Evolutionary conservation across 2,888 invertebrate genomes (phyloP), one percentile per base, ranked within the genome.

Genomic region (Electrophaes corylata): DNA sequence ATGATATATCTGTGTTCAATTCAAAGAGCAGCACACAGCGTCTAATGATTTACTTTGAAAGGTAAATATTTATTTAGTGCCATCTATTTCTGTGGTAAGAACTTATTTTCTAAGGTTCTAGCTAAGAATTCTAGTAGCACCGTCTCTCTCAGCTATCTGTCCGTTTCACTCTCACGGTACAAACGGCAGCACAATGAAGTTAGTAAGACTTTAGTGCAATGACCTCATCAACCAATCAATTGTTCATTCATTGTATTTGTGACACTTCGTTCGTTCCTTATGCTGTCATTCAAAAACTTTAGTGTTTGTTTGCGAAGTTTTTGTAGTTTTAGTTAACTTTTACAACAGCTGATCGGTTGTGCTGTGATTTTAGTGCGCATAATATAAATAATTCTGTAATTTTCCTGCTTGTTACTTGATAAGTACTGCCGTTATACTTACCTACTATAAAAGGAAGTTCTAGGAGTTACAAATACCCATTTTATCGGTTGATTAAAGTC

Each of bases 331-430:
- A 29, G 3, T 4, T 4, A 20, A 5, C 5, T 29, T 29, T 29
- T 29, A 29, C 26, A 60, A 71, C 71, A 72, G 73, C 73, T 74
- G 74, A 57, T 59, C 19, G 49, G 52, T 60, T 43, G 64, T 57
- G 35, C 48, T 44, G 12, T 40, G 29, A 23, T 46, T 37, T 23
- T 14, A 37, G 5, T 48, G 8, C 37, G 11, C 0, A 10, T 10
- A 37, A 10, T 12, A 14, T 5, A 37, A 37, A 5, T 14, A 46
- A 11, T 16, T 23, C 43, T 26, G 6, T 43, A 26, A 43, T 26
- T 23, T 26, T 43, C 43, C 43, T 43, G 14, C 26, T 43, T 3
- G 39, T 39, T 39, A 18, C 39, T 11, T 10, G 11, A 39, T 8
- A 16, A 37, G 8, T 37, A 37, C 18, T 37, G 35, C 0, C n/a